Evolutionary conservation across 2,113 vertebrate species (phyloP).

Genomic region (Carettochelys insculpta): DNA sequence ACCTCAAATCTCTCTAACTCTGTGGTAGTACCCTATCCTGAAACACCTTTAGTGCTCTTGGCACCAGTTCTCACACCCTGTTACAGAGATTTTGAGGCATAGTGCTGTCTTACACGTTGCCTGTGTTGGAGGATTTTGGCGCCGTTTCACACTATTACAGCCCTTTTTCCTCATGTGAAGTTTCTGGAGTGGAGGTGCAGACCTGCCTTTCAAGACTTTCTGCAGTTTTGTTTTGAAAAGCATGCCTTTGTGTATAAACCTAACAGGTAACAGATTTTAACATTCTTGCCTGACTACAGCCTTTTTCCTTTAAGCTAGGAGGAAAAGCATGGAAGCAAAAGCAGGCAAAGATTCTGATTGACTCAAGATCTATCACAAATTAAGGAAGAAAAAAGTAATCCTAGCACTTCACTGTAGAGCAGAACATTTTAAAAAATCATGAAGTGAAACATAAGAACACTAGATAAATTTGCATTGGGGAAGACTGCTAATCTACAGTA

Average conservation of each 20-base stretch:
- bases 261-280: background rate
- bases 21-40: background rate
- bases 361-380: slow-evolving; percentile 59
- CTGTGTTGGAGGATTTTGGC: background rate
- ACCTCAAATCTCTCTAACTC: background rate
- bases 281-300: background rate
- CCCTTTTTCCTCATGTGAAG: background rate
- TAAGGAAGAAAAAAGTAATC: slow-evolving; percentile 63
- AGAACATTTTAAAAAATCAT: slow-evolving; percentile 66
- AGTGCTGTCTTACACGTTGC: background rate
- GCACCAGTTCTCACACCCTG: background rate
- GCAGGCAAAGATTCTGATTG: slow-evolving; percentile 63
- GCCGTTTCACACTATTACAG: background rate
- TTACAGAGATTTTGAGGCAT: background rate
- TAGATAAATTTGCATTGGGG: slow-evolving; percentile 74
- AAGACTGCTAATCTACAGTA: slow-evolving; percentile 65
- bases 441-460: slow-evolving; percentile 65
- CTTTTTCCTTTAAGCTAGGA: slow-evolving; percentile 42
- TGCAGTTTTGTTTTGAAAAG: rapidly evolving
- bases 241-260: background rate
- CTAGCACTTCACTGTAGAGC: slow-evolving; percentile 59
- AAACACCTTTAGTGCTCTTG: rapidly evolving
- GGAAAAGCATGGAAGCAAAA: slow-evolving; percentile 54
- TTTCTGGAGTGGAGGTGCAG: background rate
- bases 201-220: background rate